Conservation (phyloP, 2,113 vertebrate species). For the Tragelaphus imberbis region DNA sequence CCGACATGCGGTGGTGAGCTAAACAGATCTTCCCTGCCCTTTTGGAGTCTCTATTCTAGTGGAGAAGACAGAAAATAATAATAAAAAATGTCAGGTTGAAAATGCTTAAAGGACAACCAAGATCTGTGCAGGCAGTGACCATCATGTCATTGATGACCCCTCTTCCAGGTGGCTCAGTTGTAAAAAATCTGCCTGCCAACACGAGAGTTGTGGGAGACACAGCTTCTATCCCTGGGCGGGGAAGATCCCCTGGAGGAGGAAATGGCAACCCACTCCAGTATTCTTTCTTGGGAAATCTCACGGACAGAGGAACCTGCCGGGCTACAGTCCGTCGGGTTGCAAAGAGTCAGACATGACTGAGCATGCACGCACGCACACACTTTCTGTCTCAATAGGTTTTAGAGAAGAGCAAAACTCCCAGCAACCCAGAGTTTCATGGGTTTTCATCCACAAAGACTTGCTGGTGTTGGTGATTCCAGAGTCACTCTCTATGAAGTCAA, state of each 20-base stretch:
- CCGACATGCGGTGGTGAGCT: not conserved
- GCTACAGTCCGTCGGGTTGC: fast-evolving
- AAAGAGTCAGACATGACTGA: not conserved
- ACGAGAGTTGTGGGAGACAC: not conserved
- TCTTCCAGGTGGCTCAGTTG: not conserved
- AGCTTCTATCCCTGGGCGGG: not conserved
- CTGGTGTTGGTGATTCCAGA: not conserved
- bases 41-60: not conserved
- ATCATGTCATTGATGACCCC: not conserved
- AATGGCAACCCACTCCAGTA: not conserved
- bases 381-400: not conserved
- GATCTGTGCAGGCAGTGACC: not conserved
- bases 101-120: not conserved
- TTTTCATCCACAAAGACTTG: not conserved
- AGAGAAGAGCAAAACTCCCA: not conserved
- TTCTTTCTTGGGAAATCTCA: not conserved
- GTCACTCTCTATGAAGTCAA: not conserved
- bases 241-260: not conserved
- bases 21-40: not conserved
- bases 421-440: not conserved
- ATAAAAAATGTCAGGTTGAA: not conserved
- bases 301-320: not conserved
- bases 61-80: not conserved
- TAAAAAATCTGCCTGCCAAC: not conserved
- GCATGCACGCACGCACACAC: fast-evolving